Percentiles rank a stretch among this genome's conserved stretches.
Conservation (phyloP, 2,888 invertebrate species). For the Didymodactylos carnosus region DNA sequence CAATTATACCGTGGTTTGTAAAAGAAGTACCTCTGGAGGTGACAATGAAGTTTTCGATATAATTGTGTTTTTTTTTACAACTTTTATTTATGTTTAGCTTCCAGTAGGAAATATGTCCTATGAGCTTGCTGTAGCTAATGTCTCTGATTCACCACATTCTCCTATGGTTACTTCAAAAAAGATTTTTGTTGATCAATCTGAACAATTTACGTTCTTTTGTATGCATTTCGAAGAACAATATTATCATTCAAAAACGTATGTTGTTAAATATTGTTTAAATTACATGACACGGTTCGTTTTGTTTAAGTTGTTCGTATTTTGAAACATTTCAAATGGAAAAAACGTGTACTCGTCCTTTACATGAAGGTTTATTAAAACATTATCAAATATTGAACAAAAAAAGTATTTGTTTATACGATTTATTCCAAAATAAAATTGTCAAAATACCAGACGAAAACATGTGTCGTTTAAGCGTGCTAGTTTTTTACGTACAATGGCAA, state of each 20-base stretch:
- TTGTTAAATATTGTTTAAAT: too few relatives aligned
- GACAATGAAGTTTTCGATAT: neutral
- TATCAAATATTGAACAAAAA: neutral
- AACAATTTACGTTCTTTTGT: neutral
- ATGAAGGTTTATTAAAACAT: neutral
- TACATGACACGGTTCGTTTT: too few relatives aligned
- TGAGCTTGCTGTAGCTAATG: neutral
- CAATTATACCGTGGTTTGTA: neutral
- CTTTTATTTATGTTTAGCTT: too few relatives aligned
- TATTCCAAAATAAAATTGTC: neutral
- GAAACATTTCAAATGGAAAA: neutral
- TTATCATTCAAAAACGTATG: neutral
- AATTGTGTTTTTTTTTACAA: neutral
- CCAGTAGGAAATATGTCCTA: neutral
- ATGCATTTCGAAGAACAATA: neutral
- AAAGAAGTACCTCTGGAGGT: neutral
- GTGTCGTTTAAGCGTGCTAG: neutral
- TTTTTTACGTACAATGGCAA: neutral
- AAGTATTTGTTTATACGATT: neutral
- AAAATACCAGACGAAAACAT: neutral
- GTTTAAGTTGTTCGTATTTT: neutral
- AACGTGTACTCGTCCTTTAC: neutral
- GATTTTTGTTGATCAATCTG: neutral
- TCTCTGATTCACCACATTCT: neutral
- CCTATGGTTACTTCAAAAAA: neutral